These are phyloP conservation scores for Colistium nudipinnis DNA, from an alignment of 2,113 vertebrate species.

Conservation along the genomic window DNA sequence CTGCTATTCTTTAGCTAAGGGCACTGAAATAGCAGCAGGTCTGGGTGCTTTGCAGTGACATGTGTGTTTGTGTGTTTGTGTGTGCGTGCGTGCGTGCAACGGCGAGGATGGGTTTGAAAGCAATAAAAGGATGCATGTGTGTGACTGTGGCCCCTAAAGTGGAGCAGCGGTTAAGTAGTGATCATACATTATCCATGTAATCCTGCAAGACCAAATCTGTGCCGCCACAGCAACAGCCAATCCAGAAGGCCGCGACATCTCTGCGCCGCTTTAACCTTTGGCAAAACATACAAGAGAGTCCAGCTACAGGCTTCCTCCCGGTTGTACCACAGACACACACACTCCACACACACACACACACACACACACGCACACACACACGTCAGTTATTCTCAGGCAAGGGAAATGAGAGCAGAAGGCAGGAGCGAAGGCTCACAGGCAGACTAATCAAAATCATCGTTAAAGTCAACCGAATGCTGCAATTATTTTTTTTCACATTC, in stretches of 20 bases:
- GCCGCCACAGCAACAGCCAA: constrained; percentile 41
- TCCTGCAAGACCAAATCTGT: constrained; percentile 39
- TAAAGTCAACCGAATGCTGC: constrained; percentile 67
- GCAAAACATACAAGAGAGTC: constrained; percentile 71
- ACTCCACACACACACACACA: constrained; percentile 46
- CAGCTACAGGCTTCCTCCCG: constrained; percentile 27
- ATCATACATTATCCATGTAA: constrained; percentile 54
- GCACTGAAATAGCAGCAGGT: constrained; percentile 75
- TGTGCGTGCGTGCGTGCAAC: constrained; percentile 47
- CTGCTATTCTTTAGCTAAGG: constrained; percentile 62
- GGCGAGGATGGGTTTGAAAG: constrained; percentile 53
- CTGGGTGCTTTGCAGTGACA: constrained; percentile 67
- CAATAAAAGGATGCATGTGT: constrained; percentile 52
- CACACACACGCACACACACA: constrained; percentile 43
- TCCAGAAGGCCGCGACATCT: constrained; percentile 60
- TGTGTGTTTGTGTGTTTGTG: constrained; percentile 53
- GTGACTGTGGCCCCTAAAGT: constrained; percentile 37
- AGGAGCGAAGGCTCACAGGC: constrained; percentile 76
- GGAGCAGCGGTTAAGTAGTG: constrained; percentile 45
- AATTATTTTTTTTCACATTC: constrained; percentile 73
- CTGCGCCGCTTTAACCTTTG: constrained; percentile 74
- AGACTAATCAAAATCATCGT: constrained; percentile 68
- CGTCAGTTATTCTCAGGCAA: constrained; percentile 64
- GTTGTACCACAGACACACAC: constrained; percentile 46
- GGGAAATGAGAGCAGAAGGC: constrained; percentile 72